Percentiles rank a stretch among this genome's conserved stretches.
Conservation (phyloP, 2,888 invertebrate species). For the Aphodius granarius region DNA sequence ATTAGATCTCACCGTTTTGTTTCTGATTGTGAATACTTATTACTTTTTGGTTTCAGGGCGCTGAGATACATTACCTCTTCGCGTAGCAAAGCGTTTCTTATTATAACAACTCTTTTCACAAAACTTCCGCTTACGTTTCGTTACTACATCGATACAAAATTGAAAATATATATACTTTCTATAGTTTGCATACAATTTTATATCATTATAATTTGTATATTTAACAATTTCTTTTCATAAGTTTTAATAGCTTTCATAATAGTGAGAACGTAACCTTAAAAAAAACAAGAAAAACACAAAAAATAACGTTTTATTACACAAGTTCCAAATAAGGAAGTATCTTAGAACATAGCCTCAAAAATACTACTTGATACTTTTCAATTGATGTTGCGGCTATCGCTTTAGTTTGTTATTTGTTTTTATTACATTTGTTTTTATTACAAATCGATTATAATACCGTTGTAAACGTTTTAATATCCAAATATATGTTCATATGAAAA, state of each 20-base stretch:
- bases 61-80: neutral
- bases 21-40: neutral
- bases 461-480: neutral
- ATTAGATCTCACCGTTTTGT: neutral
- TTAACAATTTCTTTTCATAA: too few relatives aligned
- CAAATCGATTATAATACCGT: neutral
- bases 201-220: constrained; percentile 29
- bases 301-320: neutral
- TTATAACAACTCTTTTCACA: constrained; percentile 21
- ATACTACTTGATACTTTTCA: neutral
- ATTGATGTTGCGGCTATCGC: neutral
- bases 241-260: constrained; percentile 5
- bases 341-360: constrained; percentile 17
- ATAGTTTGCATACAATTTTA: constrained; percentile 30
- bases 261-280: neutral
- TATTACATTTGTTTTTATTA: neutral
- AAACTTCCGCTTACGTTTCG: neutral
- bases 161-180: constrained; percentile 41
- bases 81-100: neutral
- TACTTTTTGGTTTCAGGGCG: neutral
- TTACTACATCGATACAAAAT: constrained; percentile 33
- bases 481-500: neutral
- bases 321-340: too few relatives aligned
- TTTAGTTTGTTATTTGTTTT: neutral
- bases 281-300: neutral